phyloP scores from a whole-genome alignment of 2,797 vertebrate genomes.

The Ispidina lecontei region DNA sequence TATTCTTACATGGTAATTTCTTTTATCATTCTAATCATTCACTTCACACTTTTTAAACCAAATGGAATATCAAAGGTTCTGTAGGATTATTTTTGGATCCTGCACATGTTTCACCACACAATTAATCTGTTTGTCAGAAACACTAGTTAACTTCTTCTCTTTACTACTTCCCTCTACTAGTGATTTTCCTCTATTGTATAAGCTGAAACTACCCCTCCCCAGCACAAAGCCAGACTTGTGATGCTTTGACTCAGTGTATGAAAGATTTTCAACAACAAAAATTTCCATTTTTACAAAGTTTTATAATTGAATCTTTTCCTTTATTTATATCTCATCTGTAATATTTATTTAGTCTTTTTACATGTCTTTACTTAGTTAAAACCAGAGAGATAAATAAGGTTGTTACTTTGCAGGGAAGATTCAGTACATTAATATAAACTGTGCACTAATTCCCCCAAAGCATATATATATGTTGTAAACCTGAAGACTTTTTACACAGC shows the following conservation, averaged over 20 bases:
- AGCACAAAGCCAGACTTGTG: background rate
- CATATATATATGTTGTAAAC: constrained; percentile 93
- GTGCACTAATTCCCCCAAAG: constrained; percentile 86
- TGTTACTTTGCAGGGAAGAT: constrained; percentile 72
- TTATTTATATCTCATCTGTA: constrained; percentile 28
- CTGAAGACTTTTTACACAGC: constrained; percentile 96
- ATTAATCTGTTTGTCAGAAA: constrained; percentile 75
- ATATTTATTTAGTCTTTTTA: constrained; percentile 77
- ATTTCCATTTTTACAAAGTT: constrained; percentile 47
- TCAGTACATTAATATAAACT: constrained; percentile 85
- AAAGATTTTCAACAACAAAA: background rate
- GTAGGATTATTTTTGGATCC: constrained; percentile 63
- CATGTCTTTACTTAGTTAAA: constrained; percentile 77
- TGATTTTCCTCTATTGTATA: background rate
- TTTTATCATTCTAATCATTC: constrained; percentile 75
- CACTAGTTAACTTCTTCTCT: constrained; percentile 51
- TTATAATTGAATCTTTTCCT: constrained; percentile 41
- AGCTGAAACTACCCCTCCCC: background rate
- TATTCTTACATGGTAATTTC: constrained; percentile 69
- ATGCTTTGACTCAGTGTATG: background rate
- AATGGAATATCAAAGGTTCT: constrained; percentile 65
- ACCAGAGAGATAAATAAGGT: constrained; percentile 75
- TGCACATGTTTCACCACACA: constrained; percentile 61
- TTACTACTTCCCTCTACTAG: constrained; percentile 45
- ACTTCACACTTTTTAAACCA: constrained; percentile 56